Evolutionary conservation across 2,888 invertebrate species (phyloP).

Genomic region (Rhingia campestris): DNA sequence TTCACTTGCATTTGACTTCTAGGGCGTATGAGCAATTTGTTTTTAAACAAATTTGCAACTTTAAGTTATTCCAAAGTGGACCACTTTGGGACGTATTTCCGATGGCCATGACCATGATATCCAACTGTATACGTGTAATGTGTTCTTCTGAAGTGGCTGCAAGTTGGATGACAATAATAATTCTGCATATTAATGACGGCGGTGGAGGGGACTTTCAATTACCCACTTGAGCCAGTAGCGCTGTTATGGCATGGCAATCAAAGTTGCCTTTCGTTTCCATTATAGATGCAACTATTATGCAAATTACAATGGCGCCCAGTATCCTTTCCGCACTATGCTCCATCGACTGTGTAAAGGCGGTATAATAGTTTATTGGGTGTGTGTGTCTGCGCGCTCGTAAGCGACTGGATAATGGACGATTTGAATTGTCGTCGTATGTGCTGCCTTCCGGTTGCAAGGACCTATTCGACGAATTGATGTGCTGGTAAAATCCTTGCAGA

Average conservation of each 20-base stretch:
- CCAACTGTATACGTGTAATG: background rate
- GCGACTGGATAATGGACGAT: slow-evolving; percentile 3
- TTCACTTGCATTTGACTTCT: background rate
- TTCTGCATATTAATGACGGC: slow-evolving; percentile 2
- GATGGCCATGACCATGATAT: background rate
- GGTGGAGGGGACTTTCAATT: slow-evolving; percentile 1
- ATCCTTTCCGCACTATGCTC: background rate
- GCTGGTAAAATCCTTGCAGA: background rate
- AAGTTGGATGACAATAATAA: slow-evolving; percentile 12
- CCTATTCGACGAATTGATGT: background rate
- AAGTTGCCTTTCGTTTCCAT: slow-evolving; percentile 13
- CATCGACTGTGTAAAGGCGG: background rate
- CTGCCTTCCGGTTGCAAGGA: background rate
- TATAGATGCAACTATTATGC: slow-evolving; percentile 27
- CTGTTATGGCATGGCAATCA: slow-evolving; percentile 5
- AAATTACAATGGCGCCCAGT: background rate
- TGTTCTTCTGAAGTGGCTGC: background rate
- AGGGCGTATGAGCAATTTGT: slow-evolving; percentile 21
- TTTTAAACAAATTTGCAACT: background rate
- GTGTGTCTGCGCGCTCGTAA: background rate
- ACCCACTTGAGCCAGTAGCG: background rate
- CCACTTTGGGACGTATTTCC: background rate
- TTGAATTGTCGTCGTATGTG: background rate
- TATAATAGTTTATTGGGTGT: background rate
- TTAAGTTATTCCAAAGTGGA: slow-evolving; percentile 7